phyloP scores from a whole-genome alignment of 2,797 vertebrate species.

The Macroramphosus scolopax region DNA sequence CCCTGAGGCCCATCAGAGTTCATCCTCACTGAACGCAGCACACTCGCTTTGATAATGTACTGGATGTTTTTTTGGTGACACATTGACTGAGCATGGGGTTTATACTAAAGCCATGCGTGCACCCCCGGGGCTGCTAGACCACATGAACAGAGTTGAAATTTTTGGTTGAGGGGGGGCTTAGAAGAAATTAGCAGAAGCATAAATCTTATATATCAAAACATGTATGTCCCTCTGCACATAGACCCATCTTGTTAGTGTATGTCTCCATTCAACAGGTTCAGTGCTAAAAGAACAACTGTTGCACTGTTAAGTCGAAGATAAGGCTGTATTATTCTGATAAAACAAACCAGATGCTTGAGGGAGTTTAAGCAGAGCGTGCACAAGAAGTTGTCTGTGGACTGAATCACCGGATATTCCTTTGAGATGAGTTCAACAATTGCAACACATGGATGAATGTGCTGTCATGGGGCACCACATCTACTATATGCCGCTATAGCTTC shows the following conservation, averaged over 20 bases:
- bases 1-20: slow-evolving; percentile 18
- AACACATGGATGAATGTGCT: too few relatives aligned
- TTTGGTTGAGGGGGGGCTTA: slow-evolving; percentile 27
- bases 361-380: slow-evolving; percentile 41
- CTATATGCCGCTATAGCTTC: too few relatives aligned
- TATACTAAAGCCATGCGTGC: slow-evolving; percentile 60
- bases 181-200: slow-evolving; percentile 78
- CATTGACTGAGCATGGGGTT: slow-evolving; percentile 51
- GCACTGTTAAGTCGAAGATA: slow-evolving; percentile 45
- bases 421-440: too few relatives aligned
- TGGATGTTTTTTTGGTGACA: slow-evolving; percentile 48
- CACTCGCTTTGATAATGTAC: slow-evolving; percentile 30
- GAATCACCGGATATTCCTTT: too few relatives aligned
- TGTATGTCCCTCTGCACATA: slow-evolving; percentile 52
- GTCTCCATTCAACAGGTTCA: slow-evolving; percentile 24
- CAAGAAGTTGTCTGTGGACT: slow-evolving; percentile 11
- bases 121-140: slow-evolving; percentile 52
- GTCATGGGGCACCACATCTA: too few relatives aligned
- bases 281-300: slow-evolving; percentile 35
- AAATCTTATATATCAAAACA: slow-evolving; percentile 76
- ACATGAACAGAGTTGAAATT: slow-evolving; percentile 54
- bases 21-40: slow-evolving; percentile 22
- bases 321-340: slow-evolving; percentile 66
- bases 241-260: slow-evolving; percentile 40
- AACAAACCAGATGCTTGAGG: slow-evolving; percentile 69